phyloP scores from a whole-genome alignment of 2,113 vertebrate genomes.

The Marmota flaviventris region DNA sequence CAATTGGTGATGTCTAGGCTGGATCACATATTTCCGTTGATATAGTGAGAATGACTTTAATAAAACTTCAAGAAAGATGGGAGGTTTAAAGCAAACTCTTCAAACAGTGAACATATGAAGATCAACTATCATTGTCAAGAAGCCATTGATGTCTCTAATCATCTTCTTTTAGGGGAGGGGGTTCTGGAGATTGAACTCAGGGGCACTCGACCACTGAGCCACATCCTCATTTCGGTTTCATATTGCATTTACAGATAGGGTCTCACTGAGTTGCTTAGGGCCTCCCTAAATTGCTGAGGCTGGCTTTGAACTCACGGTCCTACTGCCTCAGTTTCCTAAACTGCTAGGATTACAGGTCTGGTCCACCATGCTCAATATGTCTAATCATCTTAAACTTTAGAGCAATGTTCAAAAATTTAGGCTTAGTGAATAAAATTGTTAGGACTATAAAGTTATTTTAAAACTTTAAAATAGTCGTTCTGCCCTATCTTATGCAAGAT shows the following conservation, averaged over 20 bases:
- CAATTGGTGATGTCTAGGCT: not conserved
- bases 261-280: too few relatives aligned
- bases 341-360: too few relatives aligned
- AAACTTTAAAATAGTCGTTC: not conserved
- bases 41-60: not conserved
- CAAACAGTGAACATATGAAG: not conserved
- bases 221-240: too few relatives aligned
- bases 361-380: fast-evolving
- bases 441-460: not conserved
- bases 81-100: not conserved
- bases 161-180: not conserved
- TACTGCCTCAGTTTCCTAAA: too few relatives aligned
- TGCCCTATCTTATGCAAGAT: not conserved
- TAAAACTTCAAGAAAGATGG: not conserved
- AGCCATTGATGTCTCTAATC: not conserved
- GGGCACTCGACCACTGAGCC: too few relatives aligned
- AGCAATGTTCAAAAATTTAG: not conserved
- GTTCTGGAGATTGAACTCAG: too few relatives aligned
- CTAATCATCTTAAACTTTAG: not conserved
- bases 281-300: too few relatives aligned
- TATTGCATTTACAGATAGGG: too few relatives aligned
- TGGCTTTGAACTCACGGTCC: too few relatives aligned
- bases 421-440: not conserved
- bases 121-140: not conserved
- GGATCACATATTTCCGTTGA: not conserved